Evolutionary conservation across 2,113 vertebrate genomes (phyloP).

Genomic region (Gulo gulo): DNA sequence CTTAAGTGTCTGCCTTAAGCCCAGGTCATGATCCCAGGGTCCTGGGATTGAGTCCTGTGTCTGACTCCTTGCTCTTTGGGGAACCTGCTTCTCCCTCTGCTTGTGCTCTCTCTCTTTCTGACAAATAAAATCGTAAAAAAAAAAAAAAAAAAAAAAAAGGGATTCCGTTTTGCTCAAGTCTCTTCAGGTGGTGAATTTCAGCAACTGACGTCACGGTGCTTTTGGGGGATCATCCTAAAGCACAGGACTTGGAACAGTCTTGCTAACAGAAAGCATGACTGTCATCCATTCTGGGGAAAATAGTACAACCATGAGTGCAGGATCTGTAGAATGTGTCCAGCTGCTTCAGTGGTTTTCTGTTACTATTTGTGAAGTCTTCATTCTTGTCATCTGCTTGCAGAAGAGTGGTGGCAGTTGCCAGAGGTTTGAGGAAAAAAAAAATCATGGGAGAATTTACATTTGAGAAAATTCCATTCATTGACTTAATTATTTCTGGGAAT

Average conservation of each 20-base stretch:
- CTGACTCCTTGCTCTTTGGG: background rate
- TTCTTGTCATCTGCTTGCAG: constrained; percentile 64
- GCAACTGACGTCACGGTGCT: background rate
- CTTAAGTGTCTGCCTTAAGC: background rate
- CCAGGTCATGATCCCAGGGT: background rate
- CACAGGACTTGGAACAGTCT: background rate
- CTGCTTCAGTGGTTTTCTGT: constrained; percentile 59
- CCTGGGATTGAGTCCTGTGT: background rate
- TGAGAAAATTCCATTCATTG: constrained; percentile 77
- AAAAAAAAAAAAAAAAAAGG: background rate
- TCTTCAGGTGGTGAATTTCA: background rate
- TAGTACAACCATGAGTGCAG: background rate
- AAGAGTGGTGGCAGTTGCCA: constrained; percentile 57
- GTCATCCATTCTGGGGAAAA: background rate
- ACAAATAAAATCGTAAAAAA: background rate
- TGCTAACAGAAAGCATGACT: background rate
- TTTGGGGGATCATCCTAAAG: background rate
- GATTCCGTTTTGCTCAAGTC: background rate
- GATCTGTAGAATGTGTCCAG: constrained; percentile 7
- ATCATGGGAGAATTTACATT: constrained; percentile 71
- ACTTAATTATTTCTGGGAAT: constrained; percentile 78
- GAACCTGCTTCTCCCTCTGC: background rate
- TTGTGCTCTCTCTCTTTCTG: background rate
- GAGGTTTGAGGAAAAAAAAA: constrained; percentile 38
- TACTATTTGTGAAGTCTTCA: constrained; percentile 67